phyloP scores from a whole-genome alignment of 2,113 vertebrate species.

The Thalassoma bifasciatum region DNA sequence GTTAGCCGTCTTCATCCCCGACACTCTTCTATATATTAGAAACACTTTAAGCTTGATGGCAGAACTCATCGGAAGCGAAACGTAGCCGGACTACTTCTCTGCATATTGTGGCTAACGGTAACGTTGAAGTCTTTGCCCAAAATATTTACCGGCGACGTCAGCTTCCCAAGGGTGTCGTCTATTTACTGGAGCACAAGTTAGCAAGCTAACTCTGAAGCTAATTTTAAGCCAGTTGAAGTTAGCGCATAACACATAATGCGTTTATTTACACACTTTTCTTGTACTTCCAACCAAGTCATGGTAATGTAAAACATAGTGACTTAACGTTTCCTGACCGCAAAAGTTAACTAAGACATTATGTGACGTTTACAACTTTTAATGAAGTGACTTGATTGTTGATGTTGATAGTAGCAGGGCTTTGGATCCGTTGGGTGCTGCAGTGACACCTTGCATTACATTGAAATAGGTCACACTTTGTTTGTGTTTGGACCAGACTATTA shows the following conservation, averaged over 20 bases:
- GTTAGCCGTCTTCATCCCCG: not conserved
- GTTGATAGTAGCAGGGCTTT: conserved; percentile 20
- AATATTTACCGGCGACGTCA: conserved; percentile 73
- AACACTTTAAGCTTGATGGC: not conserved
- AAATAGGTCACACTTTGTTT: conserved; percentile 10
- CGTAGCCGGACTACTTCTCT: conserved; percentile 15
- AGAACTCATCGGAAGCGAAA: conserved; percentile 2
- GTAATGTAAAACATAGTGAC: not conserved
- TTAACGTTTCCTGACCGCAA: rapidly evolving
- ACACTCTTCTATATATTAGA: not conserved
- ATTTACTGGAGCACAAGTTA: conserved; percentile 67
- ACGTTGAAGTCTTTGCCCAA: conserved; percentile 33
- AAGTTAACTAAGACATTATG: not conserved
- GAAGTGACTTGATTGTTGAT: not conserved
- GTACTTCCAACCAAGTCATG: rapidly evolving
- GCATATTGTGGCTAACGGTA: conserved; percentile 60
- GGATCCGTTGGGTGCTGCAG: not conserved
- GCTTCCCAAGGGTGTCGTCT: conserved; percentile 67
- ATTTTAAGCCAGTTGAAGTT: not conserved
- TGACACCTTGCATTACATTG: not conserved
- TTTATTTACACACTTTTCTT: not conserved
- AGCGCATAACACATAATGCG: not conserved
- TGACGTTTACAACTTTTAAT: not conserved
- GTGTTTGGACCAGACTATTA: conserved; percentile 49
- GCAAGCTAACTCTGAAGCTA: conserved; percentile 42